Percentiles rank a stretch among this genome's conserved stretches.
These are phyloP conservation scores for Teleopsis dalmanni DNA, from an alignment of 1,140 invertebrate species.

Conservation along the genomic window DNA sequence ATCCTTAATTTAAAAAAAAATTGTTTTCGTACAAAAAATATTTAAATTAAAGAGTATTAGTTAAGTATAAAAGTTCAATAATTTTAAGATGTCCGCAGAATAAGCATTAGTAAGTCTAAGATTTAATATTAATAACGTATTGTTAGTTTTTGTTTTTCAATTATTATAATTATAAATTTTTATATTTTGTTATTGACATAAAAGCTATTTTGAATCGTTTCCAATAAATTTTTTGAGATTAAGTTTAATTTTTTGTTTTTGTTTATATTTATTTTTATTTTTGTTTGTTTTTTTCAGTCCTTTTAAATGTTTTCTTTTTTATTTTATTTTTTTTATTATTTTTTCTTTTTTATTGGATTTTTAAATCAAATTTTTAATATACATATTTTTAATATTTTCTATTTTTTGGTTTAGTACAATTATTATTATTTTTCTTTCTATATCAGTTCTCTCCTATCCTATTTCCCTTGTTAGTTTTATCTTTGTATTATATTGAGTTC, in stretches of 20 bases:
- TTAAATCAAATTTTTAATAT: not conserved
- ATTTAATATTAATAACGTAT: no score
- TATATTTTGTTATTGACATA: no score
- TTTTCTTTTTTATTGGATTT: not conserved
- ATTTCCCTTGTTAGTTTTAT: not conserved
- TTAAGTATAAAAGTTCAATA: no score
- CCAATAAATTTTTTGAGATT: no score
- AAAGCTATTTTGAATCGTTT: no score
- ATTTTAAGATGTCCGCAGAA: no score
- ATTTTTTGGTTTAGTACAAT: not conserved
- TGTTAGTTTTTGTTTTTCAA: no score
- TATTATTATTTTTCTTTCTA: not conserved
- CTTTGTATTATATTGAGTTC: not conserved
- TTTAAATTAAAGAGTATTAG: no score
- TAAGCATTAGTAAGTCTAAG: no score
- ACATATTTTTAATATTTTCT: not conserved
- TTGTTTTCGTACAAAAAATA: no score
- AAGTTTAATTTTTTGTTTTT: not conserved
- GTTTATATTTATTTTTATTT: not conserved
- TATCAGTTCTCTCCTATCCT: not conserved
- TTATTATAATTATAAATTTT: no score
- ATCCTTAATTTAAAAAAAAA: no score
- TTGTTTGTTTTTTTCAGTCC: not conserved
- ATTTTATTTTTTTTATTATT: not conserved
- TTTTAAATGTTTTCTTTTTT: not conserved